Base-by-base conservation (phyloP, 2,888 invertebrate genomes). In the Tachina grossa region DNA sequence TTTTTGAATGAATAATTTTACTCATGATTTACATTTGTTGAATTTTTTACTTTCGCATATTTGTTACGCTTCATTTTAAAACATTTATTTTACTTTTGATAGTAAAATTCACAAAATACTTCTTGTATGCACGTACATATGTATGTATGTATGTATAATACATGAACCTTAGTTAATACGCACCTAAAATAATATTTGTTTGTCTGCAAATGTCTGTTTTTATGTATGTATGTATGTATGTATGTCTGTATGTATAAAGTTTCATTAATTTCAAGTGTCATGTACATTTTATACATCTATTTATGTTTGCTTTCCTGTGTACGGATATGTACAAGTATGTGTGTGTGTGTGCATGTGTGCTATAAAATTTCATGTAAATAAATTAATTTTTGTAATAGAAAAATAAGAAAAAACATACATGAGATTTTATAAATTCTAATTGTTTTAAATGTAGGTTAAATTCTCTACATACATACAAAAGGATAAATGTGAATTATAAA, bases 401-500 rank as follows among this genome's bases (percentile, higher is more conserved):
- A 82, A 72, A 47, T 53, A 45, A 51, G 16, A 47, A 75, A 76
- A 68, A 75, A 59, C 19, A 57, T 76, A 45, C 51, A 13, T 68
- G 55, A 79, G 71, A 83, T 85, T 83, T 79, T 76, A 83, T 72
- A 80, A 85, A 83, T 83, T 85, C 76, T 83, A 85, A 85, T 85
- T 85, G 79, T 85, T 85, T 85, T 72, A 80, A 80, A 85, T 80
- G 72, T 83, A 76, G 83, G 83, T 80, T 85, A 78, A 82, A 81
- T 63, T 78, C 66, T 74, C 76, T 66, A 31, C 55, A 77, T 14
- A 72, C 59, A 53, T 31, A 45, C 43, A 16, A 43, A 43, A 22
- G n/a, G 31, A 39, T 63, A 43, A 47, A 68, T 66, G 57, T 72
- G 68, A 65, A 55, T 68, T 61, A 61, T 43, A 74, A 74, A 78